These are phyloP conservation scores for Helicolenus hilgendorfi DNA, from an alignment of 2,797 vertebrate genomes.

Conservation along the genomic window DNA sequence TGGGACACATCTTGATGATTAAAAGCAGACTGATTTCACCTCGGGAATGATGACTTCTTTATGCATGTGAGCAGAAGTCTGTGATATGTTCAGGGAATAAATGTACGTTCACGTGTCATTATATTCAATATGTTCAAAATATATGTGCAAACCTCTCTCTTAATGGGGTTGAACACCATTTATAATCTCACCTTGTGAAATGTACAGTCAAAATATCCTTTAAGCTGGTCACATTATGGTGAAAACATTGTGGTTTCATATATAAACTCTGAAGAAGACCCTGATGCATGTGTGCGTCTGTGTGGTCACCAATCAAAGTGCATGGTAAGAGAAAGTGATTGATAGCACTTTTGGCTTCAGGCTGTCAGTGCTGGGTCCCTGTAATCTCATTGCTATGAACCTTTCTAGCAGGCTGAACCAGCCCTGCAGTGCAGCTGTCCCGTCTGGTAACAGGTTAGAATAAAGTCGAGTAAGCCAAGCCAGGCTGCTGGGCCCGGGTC, in stretches of 20 bases:
- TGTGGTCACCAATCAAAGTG: conserved; percentile 54
- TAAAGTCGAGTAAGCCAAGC: conserved; percentile 39
- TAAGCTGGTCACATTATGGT: conserved; percentile 36
- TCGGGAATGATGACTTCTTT: conserved; percentile 44
- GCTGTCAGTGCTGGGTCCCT: conserved; percentile 51
- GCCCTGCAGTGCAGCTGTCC: conserved; percentile 22
- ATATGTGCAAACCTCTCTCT: conserved; percentile 30
- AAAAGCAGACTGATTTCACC: conserved; percentile 37
- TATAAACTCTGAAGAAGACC: conserved; percentile 49
- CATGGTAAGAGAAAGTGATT: conserved; percentile 51
- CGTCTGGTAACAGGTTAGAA: conserved; percentile 53
- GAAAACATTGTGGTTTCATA: conserved; percentile 39
- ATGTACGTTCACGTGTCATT: conserved; percentile 36
- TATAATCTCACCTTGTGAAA: conserved; percentile 32
- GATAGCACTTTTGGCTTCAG: conserved; percentile 49
- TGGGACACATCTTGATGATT: conserved; percentile 48
- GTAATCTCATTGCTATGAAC: conserved; percentile 62
- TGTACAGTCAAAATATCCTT: conserved; percentile 17
- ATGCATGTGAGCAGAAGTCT: conserved; percentile 56
- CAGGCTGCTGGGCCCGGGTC: conserved; percentile 40
- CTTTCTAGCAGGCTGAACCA: conserved; percentile 25
- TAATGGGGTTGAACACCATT: conserved; percentile 1
- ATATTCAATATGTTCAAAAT: conserved; percentile 41
- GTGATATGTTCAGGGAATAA: conserved; percentile 68
- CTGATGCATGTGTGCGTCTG: conserved; percentile 14